These are phyloP conservation scores for Pygoscelis antarcticus DNA, from an alignment of 2,113 vertebrate species.

Conservation along the genomic window DNA sequence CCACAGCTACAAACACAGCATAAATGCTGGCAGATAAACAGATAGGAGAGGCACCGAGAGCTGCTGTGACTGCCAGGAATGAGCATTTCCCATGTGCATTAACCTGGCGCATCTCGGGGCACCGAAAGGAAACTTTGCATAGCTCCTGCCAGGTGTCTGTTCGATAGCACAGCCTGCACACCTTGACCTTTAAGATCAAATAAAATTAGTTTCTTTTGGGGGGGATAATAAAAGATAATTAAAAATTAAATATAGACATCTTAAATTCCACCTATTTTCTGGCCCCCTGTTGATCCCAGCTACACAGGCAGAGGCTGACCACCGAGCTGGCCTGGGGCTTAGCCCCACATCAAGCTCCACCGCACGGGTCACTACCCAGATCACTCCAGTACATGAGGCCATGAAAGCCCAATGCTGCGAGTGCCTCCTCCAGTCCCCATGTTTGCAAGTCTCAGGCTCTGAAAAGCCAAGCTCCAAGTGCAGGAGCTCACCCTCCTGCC, in stretches of 20 bases:
- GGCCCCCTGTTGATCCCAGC: neutral
- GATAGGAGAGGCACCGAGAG: neutral
- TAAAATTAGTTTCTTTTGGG: neutral
- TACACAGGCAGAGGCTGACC: neutral
- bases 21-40: neutral
- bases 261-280: neutral
- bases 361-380: neutral
- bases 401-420: accelerated
- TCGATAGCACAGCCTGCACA: neutral
- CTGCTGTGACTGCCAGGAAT: neutral
- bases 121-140: neutral
- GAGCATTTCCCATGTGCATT: neutral
- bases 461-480: neutral
- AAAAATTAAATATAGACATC: neutral
- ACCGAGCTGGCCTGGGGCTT: neutral
- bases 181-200: neutral
- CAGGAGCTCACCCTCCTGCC: neutral
- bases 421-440: neutral
- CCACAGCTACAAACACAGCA: neutral
- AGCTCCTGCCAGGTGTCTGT: neutral
- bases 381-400: neutral
- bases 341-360: neutral
- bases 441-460: neutral
- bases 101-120: neutral
- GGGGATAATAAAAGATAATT: neutral